Conservation (phyloP, 2,888 invertebrate genomes). For the Matsumyia berberina region DNA sequence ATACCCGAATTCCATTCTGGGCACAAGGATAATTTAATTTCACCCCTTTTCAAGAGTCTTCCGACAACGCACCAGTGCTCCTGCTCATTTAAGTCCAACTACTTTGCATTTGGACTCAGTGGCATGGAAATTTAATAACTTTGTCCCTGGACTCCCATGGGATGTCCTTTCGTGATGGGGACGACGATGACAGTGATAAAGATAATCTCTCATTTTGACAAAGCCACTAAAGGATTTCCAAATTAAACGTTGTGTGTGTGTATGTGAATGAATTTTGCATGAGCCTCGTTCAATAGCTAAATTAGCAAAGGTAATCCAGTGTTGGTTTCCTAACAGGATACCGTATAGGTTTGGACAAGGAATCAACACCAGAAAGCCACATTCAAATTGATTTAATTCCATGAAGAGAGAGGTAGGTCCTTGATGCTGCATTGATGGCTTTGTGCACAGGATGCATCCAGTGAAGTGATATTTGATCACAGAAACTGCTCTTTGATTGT, state of each 20-base stretch:
- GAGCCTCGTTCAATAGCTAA: constrained; percentile 18
- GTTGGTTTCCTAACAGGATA: neutral
- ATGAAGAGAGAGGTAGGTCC: constrained; percentile 10
- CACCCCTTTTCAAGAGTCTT: constrained; percentile 41
- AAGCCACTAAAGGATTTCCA: constrained; percentile 29
- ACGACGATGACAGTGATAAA: constrained; percentile 41
- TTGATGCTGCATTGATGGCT: constrained; percentile 32
- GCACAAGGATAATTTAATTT: constrained; percentile 61
- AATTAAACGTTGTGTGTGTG: constrained; percentile 20
- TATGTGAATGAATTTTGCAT: constrained; percentile 28
- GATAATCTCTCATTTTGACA: constrained; percentile 66
- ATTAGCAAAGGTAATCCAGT: constrained; percentile 49
- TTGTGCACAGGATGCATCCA: constrained; percentile 16
- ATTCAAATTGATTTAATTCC: constrained; percentile 30
- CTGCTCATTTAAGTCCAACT: constrained; percentile 21
- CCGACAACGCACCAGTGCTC: constrained; percentile 1
- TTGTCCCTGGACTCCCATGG: constrained; percentile 24
- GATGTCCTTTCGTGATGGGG: constrained; percentile 5
- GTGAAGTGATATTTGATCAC: constrained; percentile 20
- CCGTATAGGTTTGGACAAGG: constrained; percentile 8
- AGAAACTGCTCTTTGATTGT: neutral
- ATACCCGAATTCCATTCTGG: constrained; percentile 33
- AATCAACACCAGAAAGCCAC: constrained; percentile 24
- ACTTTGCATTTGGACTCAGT: constrained; percentile 21
- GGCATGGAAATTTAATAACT: constrained; percentile 59